These are phyloP conservation scores for Orestias chungarensis DNA, from an alignment of 2,797 vertebrate genomes.

Conservation along the genomic window DNA sequence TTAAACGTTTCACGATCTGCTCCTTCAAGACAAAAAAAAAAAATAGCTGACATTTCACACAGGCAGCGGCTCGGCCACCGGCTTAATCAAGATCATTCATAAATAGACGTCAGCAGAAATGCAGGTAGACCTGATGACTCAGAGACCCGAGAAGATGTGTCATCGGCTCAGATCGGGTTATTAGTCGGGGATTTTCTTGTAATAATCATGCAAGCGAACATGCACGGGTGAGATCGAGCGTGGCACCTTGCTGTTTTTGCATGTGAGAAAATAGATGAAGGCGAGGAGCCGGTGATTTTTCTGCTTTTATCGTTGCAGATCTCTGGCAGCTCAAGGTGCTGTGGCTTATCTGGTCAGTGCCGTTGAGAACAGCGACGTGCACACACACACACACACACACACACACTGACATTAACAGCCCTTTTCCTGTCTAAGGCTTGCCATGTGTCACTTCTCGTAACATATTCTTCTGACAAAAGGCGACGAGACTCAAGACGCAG, in stretches of 20 bases:
- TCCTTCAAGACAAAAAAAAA: slow-evolving; percentile 43
- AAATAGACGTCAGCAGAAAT: slow-evolving; percentile 17
- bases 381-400: slow-evolving; percentile 8
- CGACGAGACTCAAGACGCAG: slow-evolving; percentile 54
- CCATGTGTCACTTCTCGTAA: slow-evolving; percentile 77
- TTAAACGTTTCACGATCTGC: slow-evolving; percentile 53
- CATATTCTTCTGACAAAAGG: slow-evolving; percentile 51
- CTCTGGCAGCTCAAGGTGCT: slow-evolving; percentile 58
- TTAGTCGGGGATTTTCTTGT: slow-evolving; percentile 4
- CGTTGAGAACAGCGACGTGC: slow-evolving; percentile 57
- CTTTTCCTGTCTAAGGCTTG: slow-evolving; percentile 73
- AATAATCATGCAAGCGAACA: neutral
- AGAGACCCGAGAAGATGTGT: slow-evolving; percentile 1
- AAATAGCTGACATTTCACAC: slow-evolving; percentile 57
- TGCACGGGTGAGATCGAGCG: slow-evolving; percentile 41
- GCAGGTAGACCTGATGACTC: neutral
- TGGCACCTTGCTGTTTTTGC: slow-evolving; percentile 39
- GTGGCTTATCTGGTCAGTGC: slow-evolving; percentile 77
- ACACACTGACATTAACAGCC: slow-evolving; percentile 28
- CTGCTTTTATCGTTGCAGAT: slow-evolving; percentile 52
- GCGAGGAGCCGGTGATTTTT: slow-evolving; percentile 41
- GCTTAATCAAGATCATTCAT: slow-evolving; percentile 26
- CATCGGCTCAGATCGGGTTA: neutral
- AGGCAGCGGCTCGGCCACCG: slow-evolving; percentile 20
- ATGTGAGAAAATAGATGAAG: slow-evolving; percentile 52